A percentile compares a stretch with the other conserved stretches of the same genome.
phyloP scores from a whole-genome alignment of 1,140 invertebrate genomes.

The Zaprionus ghesquierei region DNA sequence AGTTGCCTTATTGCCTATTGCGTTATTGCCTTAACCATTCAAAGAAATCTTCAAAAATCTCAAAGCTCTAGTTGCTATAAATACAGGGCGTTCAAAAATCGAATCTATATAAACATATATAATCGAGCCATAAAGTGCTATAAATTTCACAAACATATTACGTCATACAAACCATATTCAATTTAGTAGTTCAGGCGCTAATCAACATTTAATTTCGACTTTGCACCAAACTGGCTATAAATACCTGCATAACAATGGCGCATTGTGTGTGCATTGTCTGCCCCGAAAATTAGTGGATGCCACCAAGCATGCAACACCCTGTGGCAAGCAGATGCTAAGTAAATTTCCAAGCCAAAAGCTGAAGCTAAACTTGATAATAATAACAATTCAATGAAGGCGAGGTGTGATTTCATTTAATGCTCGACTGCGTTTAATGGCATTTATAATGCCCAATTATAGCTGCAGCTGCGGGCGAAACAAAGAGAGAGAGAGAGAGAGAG shows the following conservation, averaged over 20 bases:
- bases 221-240: background rate
- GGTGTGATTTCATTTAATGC: slow-evolving; percentile 74
- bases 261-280: background rate
- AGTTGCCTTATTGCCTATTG: too few relatives aligned
- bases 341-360: too few relatives aligned
- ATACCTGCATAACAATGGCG: background rate
- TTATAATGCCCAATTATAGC: slow-evolving; percentile 40
- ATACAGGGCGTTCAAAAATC: background rate
- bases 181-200: background rate
- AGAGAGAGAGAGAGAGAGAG: background rate
- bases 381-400: slow-evolving; percentile 31
- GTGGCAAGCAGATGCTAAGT: background rate
- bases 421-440: slow-evolving; percentile 53
- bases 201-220: background rate
- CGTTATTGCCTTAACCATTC: too few relatives aligned
- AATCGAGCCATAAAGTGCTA: background rate
- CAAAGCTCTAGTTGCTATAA: background rate
- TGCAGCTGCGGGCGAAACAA: background rate
- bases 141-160: background rate
- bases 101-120: background rate
- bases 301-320: background rate
- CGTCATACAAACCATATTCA: background rate
- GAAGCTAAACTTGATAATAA: background rate
- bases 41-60: too few relatives aligned
- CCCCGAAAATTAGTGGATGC: background rate